phyloP scores from a whole-genome alignment of 2,888 invertebrate genomes.

The Furcula furcula region DNA sequence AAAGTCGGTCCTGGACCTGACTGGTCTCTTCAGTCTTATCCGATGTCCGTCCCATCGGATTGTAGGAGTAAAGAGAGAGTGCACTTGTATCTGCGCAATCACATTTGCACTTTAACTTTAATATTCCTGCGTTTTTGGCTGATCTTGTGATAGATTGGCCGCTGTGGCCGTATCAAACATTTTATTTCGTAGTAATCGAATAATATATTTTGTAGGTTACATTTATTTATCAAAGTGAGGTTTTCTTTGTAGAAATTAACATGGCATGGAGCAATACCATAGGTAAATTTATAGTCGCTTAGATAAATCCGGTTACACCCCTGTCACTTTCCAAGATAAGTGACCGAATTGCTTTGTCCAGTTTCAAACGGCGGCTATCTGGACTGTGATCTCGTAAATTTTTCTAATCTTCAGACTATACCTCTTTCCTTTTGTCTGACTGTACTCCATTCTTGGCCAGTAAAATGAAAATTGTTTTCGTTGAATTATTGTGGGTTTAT shows the following conservation, averaged over 20 bases:
- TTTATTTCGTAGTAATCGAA: too few species aligned
- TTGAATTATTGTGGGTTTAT: too few species aligned
- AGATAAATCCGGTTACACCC: constrained; percentile 49
- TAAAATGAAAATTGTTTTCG: constrained; percentile 35
- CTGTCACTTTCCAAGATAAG: constrained; percentile 54
- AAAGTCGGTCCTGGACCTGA: too few species aligned
- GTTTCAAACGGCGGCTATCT: constrained; percentile 45
- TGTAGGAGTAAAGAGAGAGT: too few species aligned
- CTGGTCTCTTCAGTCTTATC: too few species aligned
- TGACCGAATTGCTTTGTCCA: constrained; percentile 48
- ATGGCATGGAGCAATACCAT: too few species aligned
- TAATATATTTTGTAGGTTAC: not conserved
- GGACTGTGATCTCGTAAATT: constrained; percentile 57
- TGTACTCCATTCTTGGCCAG: constrained; percentile 15
- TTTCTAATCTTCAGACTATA: constrained; percentile 57
- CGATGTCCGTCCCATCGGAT: too few species aligned
- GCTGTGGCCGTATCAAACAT: too few species aligned
- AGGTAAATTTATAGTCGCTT: constrained; percentile 21
- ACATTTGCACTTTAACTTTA: too few species aligned
- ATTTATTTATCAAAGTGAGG: constrained; percentile 9
- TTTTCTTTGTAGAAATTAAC: constrained; percentile 33
- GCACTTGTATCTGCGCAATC: too few species aligned
- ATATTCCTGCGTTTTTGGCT: too few species aligned
- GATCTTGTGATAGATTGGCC: too few species aligned
- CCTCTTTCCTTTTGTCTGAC: constrained; percentile 30